Base-by-base conservation (phyloP, 2,113 vertebrate species). In the Seriola quinqueradiata region DNA sequence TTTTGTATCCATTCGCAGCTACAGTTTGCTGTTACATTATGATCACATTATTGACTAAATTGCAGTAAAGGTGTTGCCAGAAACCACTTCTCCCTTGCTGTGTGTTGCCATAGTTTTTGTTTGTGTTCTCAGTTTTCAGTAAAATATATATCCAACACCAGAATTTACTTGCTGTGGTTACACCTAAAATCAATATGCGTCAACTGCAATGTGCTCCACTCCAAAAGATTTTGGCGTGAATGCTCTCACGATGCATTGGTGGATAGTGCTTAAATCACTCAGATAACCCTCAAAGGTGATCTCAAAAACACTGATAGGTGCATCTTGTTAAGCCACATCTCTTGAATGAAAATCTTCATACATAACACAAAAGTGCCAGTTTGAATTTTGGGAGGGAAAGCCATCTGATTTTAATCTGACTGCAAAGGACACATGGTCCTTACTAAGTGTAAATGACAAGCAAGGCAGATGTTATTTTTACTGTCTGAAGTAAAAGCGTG, bases 1-100 rank as follows among this genome's bases (percentile, higher is more conserved):
- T 60, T 77, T 70, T 25, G 19, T 8, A 4, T 70, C 34, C 19
- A 57, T 32, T 70, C 52, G 65, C 69, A 73, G 73, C 72, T 69
- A 23, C 64, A 55, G 21, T 42, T 61, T 34, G 28, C 2, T 48
- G 57, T 52, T 48, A 23, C 40, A 76, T 52, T 32, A 64, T 64
- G 28, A 60, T 52, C 13, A 8, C 50, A 13, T 67, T 67, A 71
- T 54, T 55, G 50, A 44, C 40, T 40, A 55, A 70, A 65, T 19
- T 4, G 42, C 52, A 10, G 23, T 23, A 46, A 40, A 21, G 58
- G 52, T 55, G 28, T 21, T 59, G 46, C 8, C 28, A 28, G 28
- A 28, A 28, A 28, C 28, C 28, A 28, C 28, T 28, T 28, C 28
- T 28, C 28, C 2, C 28, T 28, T 28, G 28, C 28, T 28, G 28